These are phyloP conservation scores for Chouioia cunea DNA, from an alignment of 2,888 invertebrate species.

Conservation along the genomic window DNA sequence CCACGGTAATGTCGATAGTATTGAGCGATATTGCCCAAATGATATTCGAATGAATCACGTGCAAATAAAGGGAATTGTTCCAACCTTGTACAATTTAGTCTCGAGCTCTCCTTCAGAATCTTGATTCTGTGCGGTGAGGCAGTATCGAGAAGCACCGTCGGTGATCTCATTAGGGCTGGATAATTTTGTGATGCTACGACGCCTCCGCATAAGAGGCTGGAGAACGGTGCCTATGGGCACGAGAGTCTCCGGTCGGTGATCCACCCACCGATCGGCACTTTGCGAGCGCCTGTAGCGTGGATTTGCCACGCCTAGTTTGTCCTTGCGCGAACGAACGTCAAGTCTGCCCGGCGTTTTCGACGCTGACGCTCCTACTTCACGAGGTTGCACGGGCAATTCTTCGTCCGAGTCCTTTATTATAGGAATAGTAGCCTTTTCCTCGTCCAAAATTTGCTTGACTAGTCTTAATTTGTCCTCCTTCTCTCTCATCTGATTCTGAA, in stretches of 20 bases:
- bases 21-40: too few species aligned
- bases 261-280: slow-evolving; percentile 88
- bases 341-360: slow-evolving; percentile 52
- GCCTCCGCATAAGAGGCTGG: slow-evolving; percentile 85
- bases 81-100: slow-evolving; percentile 89
- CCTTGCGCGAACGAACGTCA: slow-evolving; percentile 68
- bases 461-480: slow-evolving; percentile 75
- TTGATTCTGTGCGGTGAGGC: slow-evolving; percentile 91
- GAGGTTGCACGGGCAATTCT: not conserved
- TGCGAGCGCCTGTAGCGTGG: slow-evolving; percentile 83
- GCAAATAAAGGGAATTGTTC: not conserved
- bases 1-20: too few species aligned
- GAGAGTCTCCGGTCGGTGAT: slow-evolving; percentile 85
- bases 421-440: slow-evolving; percentile 63
- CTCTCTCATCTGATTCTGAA: slow-evolving; percentile 71
- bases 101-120: slow-evolving; percentile 94
- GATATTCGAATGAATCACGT: too few species aligned
- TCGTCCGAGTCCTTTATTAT: slow-evolving; percentile 45
- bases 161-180: slow-evolving; percentile 78
- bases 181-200: slow-evolving; percentile 87
- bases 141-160: slow-evolving; percentile 81
- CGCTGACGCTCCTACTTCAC: slow-evolving; percentile 33
- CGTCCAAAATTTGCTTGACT: slow-evolving; percentile 74
- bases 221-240: slow-evolving; percentile 90
- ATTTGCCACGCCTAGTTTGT: slow-evolving; percentile 77